Conservation (phyloP, 2,113 vertebrate species). For the Uria lomvia region DNA sequence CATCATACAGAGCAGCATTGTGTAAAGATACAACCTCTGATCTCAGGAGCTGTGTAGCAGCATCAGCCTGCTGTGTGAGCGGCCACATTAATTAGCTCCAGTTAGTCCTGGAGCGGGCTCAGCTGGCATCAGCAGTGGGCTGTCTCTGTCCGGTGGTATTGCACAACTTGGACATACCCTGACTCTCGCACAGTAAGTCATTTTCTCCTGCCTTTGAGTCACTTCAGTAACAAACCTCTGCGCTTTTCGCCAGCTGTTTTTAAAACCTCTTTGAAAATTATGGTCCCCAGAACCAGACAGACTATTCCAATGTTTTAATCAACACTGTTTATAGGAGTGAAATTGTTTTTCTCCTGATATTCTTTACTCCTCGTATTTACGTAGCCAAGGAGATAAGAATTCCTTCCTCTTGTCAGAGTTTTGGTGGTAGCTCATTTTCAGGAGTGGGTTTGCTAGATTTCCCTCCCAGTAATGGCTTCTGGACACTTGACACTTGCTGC, state of each 20-base stretch:
- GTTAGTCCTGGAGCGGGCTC: not conserved
- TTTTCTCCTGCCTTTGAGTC: slow-evolving; percentile 35
- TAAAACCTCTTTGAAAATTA: not conserved
- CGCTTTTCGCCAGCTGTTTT: not conserved
- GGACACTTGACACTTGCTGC: not conserved
- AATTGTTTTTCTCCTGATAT: not conserved
- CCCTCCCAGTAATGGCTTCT: not conserved
- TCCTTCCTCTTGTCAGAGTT: not conserved
- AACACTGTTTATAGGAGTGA: not conserved
- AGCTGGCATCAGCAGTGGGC: not conserved
- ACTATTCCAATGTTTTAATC: not conserved
- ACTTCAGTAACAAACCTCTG: not conserved
- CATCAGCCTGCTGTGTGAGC: not conserved
- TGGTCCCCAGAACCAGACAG: not conserved
- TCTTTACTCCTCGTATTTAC: not conserved
- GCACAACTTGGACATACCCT: not conserved
- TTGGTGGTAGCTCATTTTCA: not conserved
- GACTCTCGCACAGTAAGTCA: not conserved
- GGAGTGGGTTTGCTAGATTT: not conserved
- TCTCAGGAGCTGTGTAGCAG: not conserved
- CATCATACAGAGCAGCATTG: not conserved
- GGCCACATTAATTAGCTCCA: not conserved
- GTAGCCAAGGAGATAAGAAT: not conserved
- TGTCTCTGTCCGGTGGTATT: not conserved
- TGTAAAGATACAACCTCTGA: not conserved